phyloP scores from a whole-genome alignment of 2,797 vertebrate species.

The Chaenodraco wilsoni region DNA sequence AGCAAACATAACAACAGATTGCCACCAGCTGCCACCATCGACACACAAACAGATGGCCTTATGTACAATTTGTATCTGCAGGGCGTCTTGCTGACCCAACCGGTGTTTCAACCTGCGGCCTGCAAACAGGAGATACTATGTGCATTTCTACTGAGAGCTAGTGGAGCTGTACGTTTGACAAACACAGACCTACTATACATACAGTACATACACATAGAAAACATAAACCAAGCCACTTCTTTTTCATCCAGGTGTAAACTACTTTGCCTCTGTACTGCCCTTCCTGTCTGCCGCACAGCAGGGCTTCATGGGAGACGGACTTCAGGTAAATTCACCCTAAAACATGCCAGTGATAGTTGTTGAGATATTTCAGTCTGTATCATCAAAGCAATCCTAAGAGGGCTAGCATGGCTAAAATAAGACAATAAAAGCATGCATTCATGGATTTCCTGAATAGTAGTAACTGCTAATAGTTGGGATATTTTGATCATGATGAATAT shows the following conservation, averaged over 20 bases:
- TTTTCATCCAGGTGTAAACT: conserved; percentile 85
- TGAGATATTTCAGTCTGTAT: too few species aligned
- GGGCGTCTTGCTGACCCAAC: conserved; percentile 87
- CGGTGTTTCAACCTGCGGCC: conserved; percentile 74
- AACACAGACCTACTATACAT: not conserved
- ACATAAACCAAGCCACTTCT: not conserved
- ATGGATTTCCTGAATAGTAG: not conserved
- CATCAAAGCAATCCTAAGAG: too few species aligned
- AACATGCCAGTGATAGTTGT: too few species aligned
- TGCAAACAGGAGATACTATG: conserved; percentile 69
- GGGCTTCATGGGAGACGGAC: conserved; percentile 79
- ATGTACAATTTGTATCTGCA: conserved; percentile 58
- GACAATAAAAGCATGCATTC: not conserved
- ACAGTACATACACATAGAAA: not conserved
- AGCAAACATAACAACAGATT: not conserved
- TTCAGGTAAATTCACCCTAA: conserved; percentile 48
- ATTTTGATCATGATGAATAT: not conserved
- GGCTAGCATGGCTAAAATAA: not conserved
- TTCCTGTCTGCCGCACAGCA: conserved; percentile 89
- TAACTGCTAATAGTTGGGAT: not conserved
- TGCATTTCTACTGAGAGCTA: conserved; percentile 88
- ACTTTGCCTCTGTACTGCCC: conserved; percentile 83
- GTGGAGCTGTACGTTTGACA: conserved; percentile 90
- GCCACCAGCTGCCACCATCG: not conserved
- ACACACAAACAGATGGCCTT: not conserved